Evolutionary conservation across 2,888 invertebrate genomes (phyloP).

Genomic region (Heliconius erato): DNA sequence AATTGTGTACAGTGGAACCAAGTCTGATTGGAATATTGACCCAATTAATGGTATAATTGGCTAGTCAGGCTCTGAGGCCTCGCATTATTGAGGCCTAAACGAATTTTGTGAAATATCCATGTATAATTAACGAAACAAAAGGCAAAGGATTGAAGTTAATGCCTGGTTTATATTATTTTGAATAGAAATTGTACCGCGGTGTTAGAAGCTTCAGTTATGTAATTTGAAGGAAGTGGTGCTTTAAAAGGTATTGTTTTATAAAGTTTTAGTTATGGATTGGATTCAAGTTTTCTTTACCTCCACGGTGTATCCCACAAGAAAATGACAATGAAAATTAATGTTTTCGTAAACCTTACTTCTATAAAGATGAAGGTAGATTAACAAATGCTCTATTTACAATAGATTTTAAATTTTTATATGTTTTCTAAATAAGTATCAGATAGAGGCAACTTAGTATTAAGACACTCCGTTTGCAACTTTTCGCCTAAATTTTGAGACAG

Average conservation of each 20-base stretch:
- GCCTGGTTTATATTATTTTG: slow-evolving; percentile 20
- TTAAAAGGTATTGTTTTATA: background rate
- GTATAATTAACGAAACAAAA: slow-evolving; percentile 35
- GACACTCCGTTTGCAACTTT: no score
- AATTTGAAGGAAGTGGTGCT: background rate
- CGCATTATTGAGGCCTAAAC: slow-evolving; percentile 53
- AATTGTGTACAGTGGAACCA: slow-evolving; percentile 20
- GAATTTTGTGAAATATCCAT: slow-evolving; percentile 53
- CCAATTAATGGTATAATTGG: slow-evolving; percentile 54
- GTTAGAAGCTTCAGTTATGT: background rate
- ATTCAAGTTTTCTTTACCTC: background rate
- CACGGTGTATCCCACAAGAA: no score
- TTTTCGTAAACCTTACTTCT: background rate
- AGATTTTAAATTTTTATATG: background rate
- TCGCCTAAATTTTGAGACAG: no score
- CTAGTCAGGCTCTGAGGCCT: slow-evolving; percentile 50
- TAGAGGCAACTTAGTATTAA: no score
- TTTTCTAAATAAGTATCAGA: no score
- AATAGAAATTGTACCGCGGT: background rate
- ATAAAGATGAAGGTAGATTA: background rate
- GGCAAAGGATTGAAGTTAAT: slow-evolving; percentile 13
- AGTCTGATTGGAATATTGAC: slow-evolving; percentile 55
- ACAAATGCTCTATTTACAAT: background rate
- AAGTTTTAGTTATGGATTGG: background rate
- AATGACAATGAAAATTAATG: no score